Evolutionary conservation across 2,888 invertebrate species (phyloP).

Genomic region (Dryomyza anilis): DNA sequence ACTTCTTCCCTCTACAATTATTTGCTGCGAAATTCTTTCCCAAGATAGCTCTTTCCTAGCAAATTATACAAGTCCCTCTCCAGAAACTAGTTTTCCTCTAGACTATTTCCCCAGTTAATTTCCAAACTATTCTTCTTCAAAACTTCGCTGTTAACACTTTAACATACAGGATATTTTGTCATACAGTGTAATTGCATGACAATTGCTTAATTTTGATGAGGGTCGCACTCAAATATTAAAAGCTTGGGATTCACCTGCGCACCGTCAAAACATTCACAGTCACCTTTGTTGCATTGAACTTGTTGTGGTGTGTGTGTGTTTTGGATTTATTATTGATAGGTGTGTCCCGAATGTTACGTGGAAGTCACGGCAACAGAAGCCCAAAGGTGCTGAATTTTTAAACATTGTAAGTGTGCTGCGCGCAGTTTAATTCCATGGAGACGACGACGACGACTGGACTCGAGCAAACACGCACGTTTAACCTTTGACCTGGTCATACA

Average conservation of each 20-base stretch:
- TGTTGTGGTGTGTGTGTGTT: background rate
- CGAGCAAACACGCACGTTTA: background rate
- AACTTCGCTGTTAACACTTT: too few species aligned
- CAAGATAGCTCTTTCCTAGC: too few species aligned
- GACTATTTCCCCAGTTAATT: too few species aligned
- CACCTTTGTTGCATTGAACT: background rate
- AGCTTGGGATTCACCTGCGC: constrained; percentile 45
- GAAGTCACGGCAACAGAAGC: constrained; percentile 28
- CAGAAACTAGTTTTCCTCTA: too few species aligned
- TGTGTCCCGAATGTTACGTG: constrained; percentile 7
- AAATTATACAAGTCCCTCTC: too few species aligned
- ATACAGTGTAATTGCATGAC: too few species aligned
- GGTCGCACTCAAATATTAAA: constrained; percentile 54
- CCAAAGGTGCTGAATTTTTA: too few species aligned
- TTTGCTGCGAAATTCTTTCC: too few species aligned
- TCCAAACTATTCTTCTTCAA: too few species aligned
- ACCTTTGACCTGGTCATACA: background rate
- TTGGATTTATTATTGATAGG: constrained; percentile 9
- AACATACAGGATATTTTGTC: too few species aligned
- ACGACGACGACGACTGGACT: background rate
- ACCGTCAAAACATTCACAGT: background rate
- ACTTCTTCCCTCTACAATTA: too few species aligned
- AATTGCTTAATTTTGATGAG: constrained; percentile 55
- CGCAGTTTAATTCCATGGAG: background rate
- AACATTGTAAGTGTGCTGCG: too few species aligned